Evolutionary conservation across 2,888 invertebrate species (phyloP).

Genomic region (Drosophila eohydei): DNA sequence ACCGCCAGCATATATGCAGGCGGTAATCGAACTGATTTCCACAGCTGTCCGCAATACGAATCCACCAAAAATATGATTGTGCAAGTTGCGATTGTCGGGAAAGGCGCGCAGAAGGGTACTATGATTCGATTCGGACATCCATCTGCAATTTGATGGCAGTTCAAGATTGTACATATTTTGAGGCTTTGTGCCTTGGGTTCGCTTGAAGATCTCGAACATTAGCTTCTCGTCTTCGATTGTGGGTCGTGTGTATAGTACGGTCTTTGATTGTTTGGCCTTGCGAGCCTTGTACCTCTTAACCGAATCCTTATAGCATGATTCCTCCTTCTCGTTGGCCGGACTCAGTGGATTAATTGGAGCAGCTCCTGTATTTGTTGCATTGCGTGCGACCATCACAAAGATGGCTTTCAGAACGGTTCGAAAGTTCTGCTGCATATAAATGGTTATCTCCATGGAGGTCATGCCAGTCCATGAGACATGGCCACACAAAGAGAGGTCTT

Average conservation of each 20-base stretch:
- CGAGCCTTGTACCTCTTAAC: slow-evolving; percentile 86
- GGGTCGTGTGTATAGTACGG: slow-evolving; percentile 88
- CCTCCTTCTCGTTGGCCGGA: slow-evolving; percentile 87
- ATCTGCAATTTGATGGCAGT: slow-evolving; percentile 86
- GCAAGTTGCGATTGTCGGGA: slow-evolving; percentile 89
- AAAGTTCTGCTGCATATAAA: slow-evolving; percentile 88
- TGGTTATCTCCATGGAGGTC: slow-evolving; percentile 89
- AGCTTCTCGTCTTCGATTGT: slow-evolving; percentile 87
- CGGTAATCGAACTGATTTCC: slow-evolving; percentile 89
- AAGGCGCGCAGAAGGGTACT: slow-evolving; percentile 87
- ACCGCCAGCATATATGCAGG: slow-evolving; percentile 86
- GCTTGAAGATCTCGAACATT: slow-evolving; percentile 89
- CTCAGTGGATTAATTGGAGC: slow-evolving; percentile 87
- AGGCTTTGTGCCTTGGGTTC: slow-evolving; percentile 86
- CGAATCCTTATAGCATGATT: slow-evolving; percentile 86
- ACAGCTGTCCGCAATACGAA: slow-evolving; percentile 91
- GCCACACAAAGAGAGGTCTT: slow-evolving; percentile 89
- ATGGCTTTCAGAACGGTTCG: slow-evolving; percentile 87
- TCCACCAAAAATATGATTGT: slow-evolving; percentile 91
- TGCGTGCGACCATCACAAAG: slow-evolving; percentile 90
- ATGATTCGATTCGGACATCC: slow-evolving; percentile 87
- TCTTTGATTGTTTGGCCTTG: slow-evolving; percentile 84
- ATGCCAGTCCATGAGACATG: slow-evolving; percentile 90
- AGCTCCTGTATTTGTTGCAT: slow-evolving; percentile 87
- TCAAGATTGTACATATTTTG: slow-evolving; percentile 85